phyloP scores from a whole-genome alignment of 2,888 invertebrate genomes.

The Noctua comes region DNA sequence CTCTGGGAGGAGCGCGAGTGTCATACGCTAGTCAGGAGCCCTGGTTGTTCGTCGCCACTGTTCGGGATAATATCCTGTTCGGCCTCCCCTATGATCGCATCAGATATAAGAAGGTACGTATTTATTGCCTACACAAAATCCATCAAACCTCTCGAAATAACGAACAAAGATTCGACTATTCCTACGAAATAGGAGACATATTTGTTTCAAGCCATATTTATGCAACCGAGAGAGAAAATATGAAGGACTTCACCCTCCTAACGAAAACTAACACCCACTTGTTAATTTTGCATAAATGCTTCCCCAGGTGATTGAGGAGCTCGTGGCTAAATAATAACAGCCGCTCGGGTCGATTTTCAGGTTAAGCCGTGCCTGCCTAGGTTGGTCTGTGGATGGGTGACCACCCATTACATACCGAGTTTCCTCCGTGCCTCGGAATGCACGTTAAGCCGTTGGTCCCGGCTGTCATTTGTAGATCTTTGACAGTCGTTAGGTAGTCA shows the following conservation, averaged over 20 bases:
- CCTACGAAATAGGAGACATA: not conserved
- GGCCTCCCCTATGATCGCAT: slow-evolving; percentile 91
- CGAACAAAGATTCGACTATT: not conserved
- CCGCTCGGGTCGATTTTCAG: too few species aligned
- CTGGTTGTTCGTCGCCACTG: slow-evolving; percentile 93
- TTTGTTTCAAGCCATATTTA: not conserved
- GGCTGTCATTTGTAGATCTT: too few species aligned
- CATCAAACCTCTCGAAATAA: not conserved
- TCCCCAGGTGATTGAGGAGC: slow-evolving; percentile 86
- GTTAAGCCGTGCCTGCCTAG: too few species aligned
- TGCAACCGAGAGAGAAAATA: not conserved
- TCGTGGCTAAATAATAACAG: too few species aligned
- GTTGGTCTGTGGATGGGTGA: too few species aligned
- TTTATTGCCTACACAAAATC: not conserved
- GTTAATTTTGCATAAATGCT: not conserved
- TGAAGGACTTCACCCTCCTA: not conserved
- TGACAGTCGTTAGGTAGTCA: too few species aligned
- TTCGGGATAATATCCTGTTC: slow-evolving; percentile 95
- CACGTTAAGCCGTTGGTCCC: too few species aligned
- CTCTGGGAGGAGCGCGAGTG: slow-evolving; percentile 90
- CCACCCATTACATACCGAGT: too few species aligned
- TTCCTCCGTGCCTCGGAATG: too few species aligned
- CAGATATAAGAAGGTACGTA: slow-evolving; percentile 86
- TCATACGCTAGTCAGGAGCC: slow-evolving; percentile 95
- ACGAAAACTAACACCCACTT: not conserved